A percentile compares a stretch with the other conserved stretches of the same genome.
Evolutionary conservation across 2,797 vertebrate genomes (phyloP).

Genomic region (Microctenopoma stevenorrisi): DNA sequence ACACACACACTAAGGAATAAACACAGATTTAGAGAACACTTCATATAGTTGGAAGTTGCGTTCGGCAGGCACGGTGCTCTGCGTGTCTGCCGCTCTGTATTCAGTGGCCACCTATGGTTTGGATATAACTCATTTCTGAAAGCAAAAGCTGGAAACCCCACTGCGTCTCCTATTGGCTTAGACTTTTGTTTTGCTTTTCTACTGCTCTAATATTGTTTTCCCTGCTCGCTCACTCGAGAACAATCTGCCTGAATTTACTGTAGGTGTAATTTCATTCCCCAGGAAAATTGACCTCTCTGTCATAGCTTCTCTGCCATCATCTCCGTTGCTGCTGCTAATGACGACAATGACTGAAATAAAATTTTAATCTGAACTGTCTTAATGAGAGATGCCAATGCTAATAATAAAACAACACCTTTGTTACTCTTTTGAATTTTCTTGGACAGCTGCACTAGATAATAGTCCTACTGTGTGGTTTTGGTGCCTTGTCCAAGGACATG

Average conservation of each 20-base stretch:
- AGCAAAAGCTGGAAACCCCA: slow-evolving; percentile 59
- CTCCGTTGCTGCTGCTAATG: slow-evolving; percentile 37
- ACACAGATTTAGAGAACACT: slow-evolving; percentile 53
- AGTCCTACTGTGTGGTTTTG: no score
- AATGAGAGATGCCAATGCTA: neutral
- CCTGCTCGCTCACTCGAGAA: slow-evolving; percentile 54
- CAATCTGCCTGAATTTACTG: slow-evolving; percentile 72
- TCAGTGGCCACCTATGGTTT: slow-evolving; percentile 60
- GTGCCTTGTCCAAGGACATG: no score
- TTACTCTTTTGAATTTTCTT: no score
- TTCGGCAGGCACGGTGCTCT: slow-evolving; percentile 42
- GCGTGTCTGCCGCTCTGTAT: slow-evolving; percentile 55
- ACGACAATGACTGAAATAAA: slow-evolving; percentile 12
- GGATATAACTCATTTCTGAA: slow-evolving; percentile 72
- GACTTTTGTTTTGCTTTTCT: slow-evolving; percentile 71
- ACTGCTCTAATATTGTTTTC: slow-evolving; percentile 63
- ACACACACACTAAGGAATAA: slow-evolving; percentile 28
- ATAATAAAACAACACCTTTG: no score
- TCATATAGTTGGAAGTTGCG: slow-evolving; percentile 30
- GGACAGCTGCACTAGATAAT: no score
- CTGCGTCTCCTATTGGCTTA: slow-evolving; percentile 66
- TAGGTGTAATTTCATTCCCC: slow-evolving; percentile 57
- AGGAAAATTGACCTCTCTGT: slow-evolving; percentile 76
- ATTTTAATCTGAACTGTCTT: slow-evolving; percentile 6
- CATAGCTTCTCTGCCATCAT: slow-evolving; percentile 28